Base-by-base conservation (phyloP, 2,888 invertebrate species). In the Deroplatys truncata region DNA sequence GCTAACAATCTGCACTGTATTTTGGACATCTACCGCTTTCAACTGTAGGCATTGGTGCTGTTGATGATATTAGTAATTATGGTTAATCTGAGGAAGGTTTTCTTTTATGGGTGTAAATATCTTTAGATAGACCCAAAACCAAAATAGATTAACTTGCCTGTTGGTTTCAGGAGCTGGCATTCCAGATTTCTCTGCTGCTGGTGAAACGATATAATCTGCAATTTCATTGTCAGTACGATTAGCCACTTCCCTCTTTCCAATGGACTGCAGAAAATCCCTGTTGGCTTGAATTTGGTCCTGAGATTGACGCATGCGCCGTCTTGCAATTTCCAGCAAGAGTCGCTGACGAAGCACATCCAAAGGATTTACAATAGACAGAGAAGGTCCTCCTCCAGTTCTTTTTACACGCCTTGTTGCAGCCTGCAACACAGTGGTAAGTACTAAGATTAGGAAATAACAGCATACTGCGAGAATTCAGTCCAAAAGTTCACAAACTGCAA, bases 331-430 rank as follows among this genome's bases (percentile, higher is more conserved):
- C 91, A 98, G 94, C 91, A 98, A 93, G 86, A 98, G 95, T 92
- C 97, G 95, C 93, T 98, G 96, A 91, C 98, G 95, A 85, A 98
- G 95, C 88, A 98, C 98, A 93, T 98, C 98, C 95, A 98, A 94
- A 0, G 98, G 97, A 94, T 97, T 97, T 92, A 97, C 97, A 94
- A 98, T 97, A 91, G 98, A 98, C 91, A 98, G 94, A 25, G 97
- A 97, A 9, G 93, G 93, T 3, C 93, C 93, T 16, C 72, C 86
- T 10, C 89, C 89, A 72, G 88, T 89, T 83, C 90, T 85, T 90
- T 90, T 90, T 84, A 89, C 90, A 7, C 89, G 90, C 29, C 89
- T 89, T 72, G 56, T 20, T 88, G 89, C 84, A 31, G 56, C 89
- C 35, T 84, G 43, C 10, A 16, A 56, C 49, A 84, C 15, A 72